Percentiles rank a stretch among this genome's conserved stretches.
Conservation (phyloP, 2,113 vertebrate genomes). For the Corydoras maculifer region DNA sequence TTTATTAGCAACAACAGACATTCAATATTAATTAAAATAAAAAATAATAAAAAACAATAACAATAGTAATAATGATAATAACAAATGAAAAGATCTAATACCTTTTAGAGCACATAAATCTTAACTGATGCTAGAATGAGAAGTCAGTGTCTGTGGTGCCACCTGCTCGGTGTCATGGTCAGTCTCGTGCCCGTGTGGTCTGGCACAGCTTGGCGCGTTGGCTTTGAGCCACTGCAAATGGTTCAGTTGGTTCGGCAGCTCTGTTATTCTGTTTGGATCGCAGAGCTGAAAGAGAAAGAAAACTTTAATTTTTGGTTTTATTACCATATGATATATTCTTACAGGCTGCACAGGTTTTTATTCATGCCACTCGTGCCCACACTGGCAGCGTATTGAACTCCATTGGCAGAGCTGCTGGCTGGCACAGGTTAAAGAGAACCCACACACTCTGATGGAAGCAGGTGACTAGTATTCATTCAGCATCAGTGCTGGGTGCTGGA, state of each 20-base stretch:
- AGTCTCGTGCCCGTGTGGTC: conserved; percentile 26
- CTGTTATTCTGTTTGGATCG: conserved; percentile 15
- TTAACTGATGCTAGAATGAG: too few relatives aligned
- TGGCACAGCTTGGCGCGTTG: conserved; percentile 36
- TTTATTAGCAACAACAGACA: too few relatives aligned
- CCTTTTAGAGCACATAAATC: too few relatives aligned
- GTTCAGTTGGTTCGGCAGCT: conserved; percentile 21
- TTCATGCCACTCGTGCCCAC: conserved; percentile 20
- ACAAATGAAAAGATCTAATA: too few relatives aligned
- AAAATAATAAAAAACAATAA: too few relatives aligned
- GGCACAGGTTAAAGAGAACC: conserved; percentile 34
- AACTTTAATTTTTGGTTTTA: conserved; percentile 22
- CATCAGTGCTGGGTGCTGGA: conserved; percentile 37
- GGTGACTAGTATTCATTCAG: conserved; percentile 51
- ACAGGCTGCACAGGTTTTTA: conserved; percentile 23
- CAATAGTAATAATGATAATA: too few relatives aligned
- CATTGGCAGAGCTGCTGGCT: conserved; percentile 34
- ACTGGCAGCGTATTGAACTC: conserved; percentile 9
- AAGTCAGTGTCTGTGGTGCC: too few relatives aligned
- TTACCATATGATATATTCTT: conserved; percentile 22
- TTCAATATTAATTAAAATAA: too few relatives aligned
- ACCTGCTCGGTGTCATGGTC: conserved; percentile 17
- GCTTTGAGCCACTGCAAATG: conserved; percentile 36
- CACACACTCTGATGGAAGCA: conserved; percentile 41
- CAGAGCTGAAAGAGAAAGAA: conserved; percentile 21